phyloP scores from a whole-genome alignment of 2,888 invertebrate genomes.

The Asteroscopus sphinx region DNA sequence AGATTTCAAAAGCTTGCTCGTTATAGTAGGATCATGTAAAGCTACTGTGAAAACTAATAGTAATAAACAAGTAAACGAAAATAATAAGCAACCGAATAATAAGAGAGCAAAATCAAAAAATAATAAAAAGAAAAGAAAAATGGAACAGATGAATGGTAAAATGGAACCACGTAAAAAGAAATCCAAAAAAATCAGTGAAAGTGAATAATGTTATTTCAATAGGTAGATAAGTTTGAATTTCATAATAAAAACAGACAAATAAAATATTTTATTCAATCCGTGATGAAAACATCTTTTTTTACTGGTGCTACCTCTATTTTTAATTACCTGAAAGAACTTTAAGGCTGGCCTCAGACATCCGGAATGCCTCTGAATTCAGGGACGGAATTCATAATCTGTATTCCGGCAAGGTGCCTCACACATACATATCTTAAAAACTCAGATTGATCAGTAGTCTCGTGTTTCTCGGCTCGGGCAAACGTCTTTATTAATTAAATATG shows the following conservation, averaged over 20 bases:
- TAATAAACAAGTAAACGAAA: slow-evolving; percentile 57
- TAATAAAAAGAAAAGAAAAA: slow-evolving; percentile 79
- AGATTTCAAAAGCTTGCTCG: slow-evolving; percentile 73
- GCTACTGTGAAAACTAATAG: slow-evolving; percentile 66
- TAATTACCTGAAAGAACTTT: no score
- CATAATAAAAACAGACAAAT: slow-evolving; percentile 34
- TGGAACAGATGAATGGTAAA: slow-evolving; percentile 70
- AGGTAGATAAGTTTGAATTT: slow-evolving; percentile 35
- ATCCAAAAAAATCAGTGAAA: slow-evolving; percentile 64
- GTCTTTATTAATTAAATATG: no score
- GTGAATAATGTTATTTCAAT: slow-evolving; percentile 54
- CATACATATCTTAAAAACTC: no score
- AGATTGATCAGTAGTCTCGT: no score
- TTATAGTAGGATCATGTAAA: slow-evolving; percentile 71
- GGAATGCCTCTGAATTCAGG: no score
- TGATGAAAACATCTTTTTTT: background rate
- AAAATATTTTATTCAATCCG: no score
- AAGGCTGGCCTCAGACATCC: no score
- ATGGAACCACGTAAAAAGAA: slow-evolving; percentile 71
- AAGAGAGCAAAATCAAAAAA: slow-evolving; percentile 63
- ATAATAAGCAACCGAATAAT: slow-evolving; percentile 58
- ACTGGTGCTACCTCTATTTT: no score
- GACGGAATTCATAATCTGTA: no score
- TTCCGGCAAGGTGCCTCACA: no score
- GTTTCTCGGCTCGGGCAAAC: no score